These are phyloP conservation scores for Polydrusus pterygomalis DNA, from an alignment of 2,888 invertebrate species.

Conservation along the genomic window DNA sequence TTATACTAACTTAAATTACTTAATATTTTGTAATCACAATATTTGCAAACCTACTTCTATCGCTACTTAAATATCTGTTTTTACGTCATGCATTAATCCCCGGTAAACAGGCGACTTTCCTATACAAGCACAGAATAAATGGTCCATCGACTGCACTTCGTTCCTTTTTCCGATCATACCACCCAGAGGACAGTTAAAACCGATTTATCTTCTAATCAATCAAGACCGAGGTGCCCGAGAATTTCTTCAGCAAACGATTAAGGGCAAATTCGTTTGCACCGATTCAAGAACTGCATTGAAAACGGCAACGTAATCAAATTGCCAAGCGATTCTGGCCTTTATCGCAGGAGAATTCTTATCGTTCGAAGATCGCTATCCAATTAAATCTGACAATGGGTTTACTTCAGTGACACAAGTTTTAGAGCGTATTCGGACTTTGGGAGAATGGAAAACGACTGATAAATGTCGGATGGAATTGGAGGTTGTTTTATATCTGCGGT, in stretches of 20 bases:
- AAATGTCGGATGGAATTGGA: constrained; percentile 35
- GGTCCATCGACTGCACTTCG: constrained; percentile 29
- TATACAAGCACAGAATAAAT: constrained; percentile 6
- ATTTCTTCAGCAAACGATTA: constrained; percentile 57
- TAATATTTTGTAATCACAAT: too few relatives aligned
- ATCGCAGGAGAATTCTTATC: constrained; percentile 67
- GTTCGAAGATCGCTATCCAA: constrained; percentile 73
- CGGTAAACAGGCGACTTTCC: neutral
- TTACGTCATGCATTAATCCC: neutral
- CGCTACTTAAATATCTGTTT: too few relatives aligned
- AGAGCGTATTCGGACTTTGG: constrained; percentile 50
- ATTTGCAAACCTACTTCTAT: too few relatives aligned
- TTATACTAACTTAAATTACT: too few relatives aligned
- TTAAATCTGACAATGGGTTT: constrained; percentile 74
- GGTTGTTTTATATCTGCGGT: constrained; percentile 1
- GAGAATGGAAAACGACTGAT: constrained; percentile 48
- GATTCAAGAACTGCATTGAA: constrained; percentile 31
- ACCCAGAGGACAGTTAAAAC: constrained; percentile 67
- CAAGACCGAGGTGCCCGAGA: constrained; percentile 68
- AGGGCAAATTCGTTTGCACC: constrained; percentile 61
- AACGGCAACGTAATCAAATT: constrained; percentile 32
- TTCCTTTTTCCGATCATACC: constrained; percentile 59
- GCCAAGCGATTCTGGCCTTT: constrained; percentile 64
- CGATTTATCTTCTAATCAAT: constrained; percentile 72
- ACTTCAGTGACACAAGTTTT: constrained; percentile 71